Conservation (phyloP, 2,113 vertebrate genomes). For the Chlorodrepanis virens region DNA sequence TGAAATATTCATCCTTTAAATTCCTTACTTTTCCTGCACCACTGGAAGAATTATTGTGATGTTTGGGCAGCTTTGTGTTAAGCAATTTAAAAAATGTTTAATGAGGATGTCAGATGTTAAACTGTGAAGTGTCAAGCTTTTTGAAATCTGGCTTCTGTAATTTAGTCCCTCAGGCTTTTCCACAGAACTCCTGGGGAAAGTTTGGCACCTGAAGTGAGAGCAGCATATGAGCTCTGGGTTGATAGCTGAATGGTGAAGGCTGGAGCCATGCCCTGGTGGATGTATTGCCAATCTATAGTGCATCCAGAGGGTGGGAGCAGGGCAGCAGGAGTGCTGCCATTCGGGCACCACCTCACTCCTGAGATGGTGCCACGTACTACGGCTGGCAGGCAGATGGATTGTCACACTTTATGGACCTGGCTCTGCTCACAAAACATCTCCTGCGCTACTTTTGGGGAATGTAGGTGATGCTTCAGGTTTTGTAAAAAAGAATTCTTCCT, state of each 20-base stretch:
- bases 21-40: not conserved
- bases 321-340: fast-evolving
- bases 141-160: not conserved
- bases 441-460: not conserved
- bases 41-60: not conserved
- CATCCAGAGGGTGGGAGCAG: not conserved
- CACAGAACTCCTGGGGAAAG: constrained; percentile 22
- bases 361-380: not conserved
- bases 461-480: not conserved
- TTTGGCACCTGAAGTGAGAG: constrained; percentile 16
- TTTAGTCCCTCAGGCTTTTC: constrained; percentile 37
- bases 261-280: not conserved
- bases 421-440: not conserved
- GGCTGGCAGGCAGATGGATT: not conserved
- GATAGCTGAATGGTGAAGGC: not conserved
- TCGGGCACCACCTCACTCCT: too few species aligned
- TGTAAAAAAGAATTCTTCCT: not conserved
- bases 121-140: not conserved
- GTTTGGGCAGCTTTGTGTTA: not conserved
- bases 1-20: not conserved
- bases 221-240: not conserved
- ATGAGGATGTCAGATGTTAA: constrained; percentile 33
- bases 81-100: not conserved
- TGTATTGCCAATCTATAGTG: not conserved
- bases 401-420: fast-evolving